phyloP scores from a whole-genome alignment of 2,888 invertebrate genomes.

The Tachina grossa region DNA sequence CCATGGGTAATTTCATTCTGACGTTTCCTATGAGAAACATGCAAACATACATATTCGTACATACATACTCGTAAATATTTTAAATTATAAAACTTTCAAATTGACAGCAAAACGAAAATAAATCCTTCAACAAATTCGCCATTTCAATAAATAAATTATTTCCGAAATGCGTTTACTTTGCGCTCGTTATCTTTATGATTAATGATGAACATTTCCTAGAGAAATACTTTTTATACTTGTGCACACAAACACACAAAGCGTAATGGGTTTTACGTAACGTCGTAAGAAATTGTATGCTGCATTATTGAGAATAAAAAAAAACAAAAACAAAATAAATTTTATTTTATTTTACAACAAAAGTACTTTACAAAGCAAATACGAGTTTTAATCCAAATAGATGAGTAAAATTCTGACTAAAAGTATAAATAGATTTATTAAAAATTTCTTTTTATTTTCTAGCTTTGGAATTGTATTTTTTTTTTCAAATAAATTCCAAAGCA shows the following conservation, averaged over 20 bases:
- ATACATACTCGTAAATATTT: not conserved
- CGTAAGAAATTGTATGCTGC: not conserved
- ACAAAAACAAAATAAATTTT: not conserved
- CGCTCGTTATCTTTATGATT: slow-evolving; percentile 51
- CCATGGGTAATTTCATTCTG: not conserved
- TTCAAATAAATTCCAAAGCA: not conserved
- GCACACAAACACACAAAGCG: not conserved
- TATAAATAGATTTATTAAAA: slow-evolving; percentile 9
- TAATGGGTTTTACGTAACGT: not conserved
- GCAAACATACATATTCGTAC: not conserved
- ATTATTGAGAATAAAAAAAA: not conserved
- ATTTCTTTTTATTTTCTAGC: not conserved
- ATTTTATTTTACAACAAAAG: slow-evolving; percentile 2
- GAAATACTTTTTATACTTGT: slow-evolving; percentile 17
- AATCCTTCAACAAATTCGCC: slow-evolving; percentile 28
- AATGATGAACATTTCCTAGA: slow-evolving; percentile 47
- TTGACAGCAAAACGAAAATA: slow-evolving; percentile 24
- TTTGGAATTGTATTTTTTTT: not conserved
- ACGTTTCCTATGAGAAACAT: not conserved
- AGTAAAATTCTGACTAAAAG: slow-evolving; percentile 2
- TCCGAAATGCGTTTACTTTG: slow-evolving; percentile 62
- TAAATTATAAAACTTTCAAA: slow-evolving; percentile 4
- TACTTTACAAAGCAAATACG: slow-evolving; percentile 6
- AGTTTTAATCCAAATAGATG: not conserved
- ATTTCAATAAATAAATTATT: slow-evolving; percentile 60